A percentile compares a stretch with the other conserved stretches of the same genome.
Conservation (phyloP, 2,797 vertebrate genomes). For the Ptychadena robeensis region DNA sequence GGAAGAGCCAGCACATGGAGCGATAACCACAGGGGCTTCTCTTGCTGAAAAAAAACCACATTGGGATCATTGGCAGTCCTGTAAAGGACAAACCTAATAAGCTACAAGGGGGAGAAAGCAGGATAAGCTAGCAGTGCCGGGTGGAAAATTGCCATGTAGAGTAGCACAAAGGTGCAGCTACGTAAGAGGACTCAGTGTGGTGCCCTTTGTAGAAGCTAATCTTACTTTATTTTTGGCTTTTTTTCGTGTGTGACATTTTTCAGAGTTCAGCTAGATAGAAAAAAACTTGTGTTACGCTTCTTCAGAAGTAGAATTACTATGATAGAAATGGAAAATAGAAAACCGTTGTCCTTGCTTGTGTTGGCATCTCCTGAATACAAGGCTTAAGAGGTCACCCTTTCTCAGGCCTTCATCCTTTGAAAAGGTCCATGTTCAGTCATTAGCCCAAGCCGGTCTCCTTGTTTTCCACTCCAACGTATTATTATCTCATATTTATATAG, state of each 20-base stretch:
- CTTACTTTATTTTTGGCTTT: conserved; percentile 29
- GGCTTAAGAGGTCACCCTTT: too few relatives aligned
- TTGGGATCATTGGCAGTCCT: conserved; percentile 41
- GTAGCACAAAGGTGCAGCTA: conserved; percentile 23
- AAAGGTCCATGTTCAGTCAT: too few relatives aligned
- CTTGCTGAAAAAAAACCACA: conserved; percentile 8
- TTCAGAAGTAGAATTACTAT: background rate
- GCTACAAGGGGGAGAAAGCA: conserved; percentile 8
- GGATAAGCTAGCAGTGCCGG: conserved; percentile 23
- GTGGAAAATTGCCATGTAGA: conserved; percentile 42
- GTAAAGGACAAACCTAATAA: conserved; percentile 58
- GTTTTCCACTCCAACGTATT: too few relatives aligned
- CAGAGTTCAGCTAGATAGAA: background rate
- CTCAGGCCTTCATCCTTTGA: too few relatives aligned
- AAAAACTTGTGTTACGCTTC: background rate
- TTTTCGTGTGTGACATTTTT: conserved; percentile 21
- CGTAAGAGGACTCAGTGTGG: conserved; percentile 33
- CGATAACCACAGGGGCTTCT: conserved; percentile 40
- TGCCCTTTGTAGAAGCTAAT: conserved; percentile 27
- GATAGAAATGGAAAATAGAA: too few relatives aligned
- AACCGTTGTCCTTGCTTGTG: background rate
- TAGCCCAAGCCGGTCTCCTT: too few relatives aligned
- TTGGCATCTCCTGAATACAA: background rate
- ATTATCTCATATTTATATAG: too few relatives aligned
- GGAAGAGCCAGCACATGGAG: conserved; percentile 3